phyloP scores from a whole-genome alignment of 2,113 vertebrate species.

The Cavia aperea region DNA sequence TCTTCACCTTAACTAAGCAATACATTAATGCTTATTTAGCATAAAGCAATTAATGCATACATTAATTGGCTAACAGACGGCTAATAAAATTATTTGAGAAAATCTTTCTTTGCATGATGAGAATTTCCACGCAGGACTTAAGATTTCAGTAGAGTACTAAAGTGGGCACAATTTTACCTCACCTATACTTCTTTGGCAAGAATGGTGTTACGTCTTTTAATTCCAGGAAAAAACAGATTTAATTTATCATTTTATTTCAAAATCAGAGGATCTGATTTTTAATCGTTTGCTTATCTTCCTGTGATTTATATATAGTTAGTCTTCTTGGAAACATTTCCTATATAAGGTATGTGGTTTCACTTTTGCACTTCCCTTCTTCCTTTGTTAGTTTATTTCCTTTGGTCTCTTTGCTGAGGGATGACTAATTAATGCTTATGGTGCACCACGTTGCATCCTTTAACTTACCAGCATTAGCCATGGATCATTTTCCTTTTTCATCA shows the following conservation, averaged over 20 bases:
- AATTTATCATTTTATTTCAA: conserved; percentile 5
- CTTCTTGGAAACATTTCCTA: conserved; percentile 23
- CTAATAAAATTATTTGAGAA: conserved; percentile 13
- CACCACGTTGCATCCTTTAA: conserved; percentile 63
- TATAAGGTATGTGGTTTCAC: background rate
- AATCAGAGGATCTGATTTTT: background rate
- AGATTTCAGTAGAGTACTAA: background rate
- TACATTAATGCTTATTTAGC: background rate
- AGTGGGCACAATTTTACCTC: background rate
- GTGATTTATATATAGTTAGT: background rate
- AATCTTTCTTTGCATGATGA: background rate
- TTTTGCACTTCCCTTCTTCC: conserved; percentile 17
- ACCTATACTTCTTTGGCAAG: background rate
- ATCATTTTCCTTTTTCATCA: conserved; percentile 76
- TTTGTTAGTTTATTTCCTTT: conserved; percentile 48
- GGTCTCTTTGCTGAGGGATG: conserved; percentile 62
- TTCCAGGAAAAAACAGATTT: background rate
- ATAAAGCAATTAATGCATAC: background rate
- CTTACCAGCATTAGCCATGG: conserved; percentile 74
- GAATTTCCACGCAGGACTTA: background rate
- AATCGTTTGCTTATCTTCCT: background rate
- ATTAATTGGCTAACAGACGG: background rate
- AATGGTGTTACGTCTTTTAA: background rate
- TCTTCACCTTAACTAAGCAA: background rate
- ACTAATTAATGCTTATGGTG: conserved; percentile 61